Percentiles rank a stretch among this genome's conserved stretches.
These are phyloP conservation scores for Phoxinus dragarum DNA, from an alignment of 2,797 vertebrate species.

Conservation along the genomic window DNA sequence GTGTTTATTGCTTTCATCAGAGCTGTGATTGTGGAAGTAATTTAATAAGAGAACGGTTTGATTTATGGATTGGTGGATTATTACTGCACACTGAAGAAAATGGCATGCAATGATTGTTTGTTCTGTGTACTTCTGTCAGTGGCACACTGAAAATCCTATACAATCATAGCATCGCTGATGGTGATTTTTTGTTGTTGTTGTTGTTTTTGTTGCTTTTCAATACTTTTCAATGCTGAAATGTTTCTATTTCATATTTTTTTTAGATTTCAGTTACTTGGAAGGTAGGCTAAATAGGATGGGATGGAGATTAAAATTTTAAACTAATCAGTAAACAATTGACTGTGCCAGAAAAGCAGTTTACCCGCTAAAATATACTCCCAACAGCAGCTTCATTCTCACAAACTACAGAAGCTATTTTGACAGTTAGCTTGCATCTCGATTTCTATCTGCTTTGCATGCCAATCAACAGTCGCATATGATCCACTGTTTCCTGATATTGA, in stretches of 20 bases:
- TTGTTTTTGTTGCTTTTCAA: not conserved
- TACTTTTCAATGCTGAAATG: no score
- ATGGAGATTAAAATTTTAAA: not conserved
- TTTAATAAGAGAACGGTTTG: not conserved
- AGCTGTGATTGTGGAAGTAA: conserved; percentile 16
- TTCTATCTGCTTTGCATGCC: conserved; percentile 11
- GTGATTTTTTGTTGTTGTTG: no score
- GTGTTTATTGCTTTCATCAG: not conserved
- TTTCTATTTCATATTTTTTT: not conserved
- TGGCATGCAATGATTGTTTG: conserved; percentile 1
- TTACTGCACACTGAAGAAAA: conserved; percentile 2
- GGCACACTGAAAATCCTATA: not conserved
- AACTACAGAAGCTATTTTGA: conserved; percentile 17
- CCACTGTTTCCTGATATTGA: not conserved
- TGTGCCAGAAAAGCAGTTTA: not conserved
- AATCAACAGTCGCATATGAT: conserved; percentile 7
- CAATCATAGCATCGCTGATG: not conserved
- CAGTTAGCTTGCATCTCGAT: conserved; percentile 5
- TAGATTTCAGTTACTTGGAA: not conserved
- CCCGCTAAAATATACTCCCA: not conserved
- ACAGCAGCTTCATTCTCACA: not conserved
- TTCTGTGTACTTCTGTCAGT: not conserved
- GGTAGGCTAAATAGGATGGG: not conserved
- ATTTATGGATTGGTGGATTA: conserved; percentile 11
- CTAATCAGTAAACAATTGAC: not conserved